These are phyloP conservation scores for Onychomys torridus DNA, from an alignment of 2,797 vertebrate genomes.

Conservation along the genomic window DNA sequence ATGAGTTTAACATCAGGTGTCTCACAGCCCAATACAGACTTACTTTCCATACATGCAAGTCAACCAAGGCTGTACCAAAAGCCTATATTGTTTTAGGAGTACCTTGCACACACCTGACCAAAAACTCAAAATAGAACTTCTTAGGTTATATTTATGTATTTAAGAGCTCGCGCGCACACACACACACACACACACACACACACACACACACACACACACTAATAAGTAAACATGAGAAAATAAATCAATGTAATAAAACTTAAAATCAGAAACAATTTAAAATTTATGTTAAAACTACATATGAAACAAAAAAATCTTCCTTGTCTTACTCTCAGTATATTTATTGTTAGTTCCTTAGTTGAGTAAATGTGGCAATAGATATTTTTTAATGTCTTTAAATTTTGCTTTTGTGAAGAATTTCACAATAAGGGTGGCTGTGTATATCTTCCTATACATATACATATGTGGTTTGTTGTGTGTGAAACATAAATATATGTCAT, in stretches of 20 bases:
- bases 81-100: not conserved
- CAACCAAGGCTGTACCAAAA: not conserved
- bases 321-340: not conserved
- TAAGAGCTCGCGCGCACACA: no score
- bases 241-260: not conserved
- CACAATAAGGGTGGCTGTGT: not conserved
- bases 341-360: conserved; percentile 32
- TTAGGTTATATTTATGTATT: not conserved
- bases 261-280: not conserved
- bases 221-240: not conserved
- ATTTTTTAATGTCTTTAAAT: not conserved
- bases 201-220: not conserved
- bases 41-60: not conserved
- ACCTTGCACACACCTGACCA: not conserved
- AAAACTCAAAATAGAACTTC: not conserved
- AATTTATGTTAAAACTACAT: not conserved
- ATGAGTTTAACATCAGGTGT: not conserved
- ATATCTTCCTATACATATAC: not conserved
- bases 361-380: not conserved
- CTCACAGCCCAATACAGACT: not conserved
- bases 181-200: no score
- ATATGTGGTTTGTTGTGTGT: no score
- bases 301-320: not conserved
- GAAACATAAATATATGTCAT: not conserved
- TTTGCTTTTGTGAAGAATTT: not conserved